phyloP scores from a whole-genome alignment of 2,888 invertebrate genomes.

The Caenorhabditis uteleia region DNA sequence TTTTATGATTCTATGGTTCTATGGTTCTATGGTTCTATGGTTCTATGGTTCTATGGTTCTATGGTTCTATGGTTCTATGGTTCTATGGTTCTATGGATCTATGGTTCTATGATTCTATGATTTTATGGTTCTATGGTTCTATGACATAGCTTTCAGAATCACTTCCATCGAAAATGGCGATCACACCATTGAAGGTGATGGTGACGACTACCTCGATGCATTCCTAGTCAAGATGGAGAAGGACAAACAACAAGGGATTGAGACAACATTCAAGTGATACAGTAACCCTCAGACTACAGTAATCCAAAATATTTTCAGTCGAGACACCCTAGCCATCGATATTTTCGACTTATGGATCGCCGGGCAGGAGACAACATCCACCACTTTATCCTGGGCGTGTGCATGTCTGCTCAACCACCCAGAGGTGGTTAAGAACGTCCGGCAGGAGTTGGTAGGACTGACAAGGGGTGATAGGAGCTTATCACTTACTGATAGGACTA shows the following conservation, averaged over 20 bases:
- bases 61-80: too few relatives aligned
- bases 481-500: conserved; percentile 14
- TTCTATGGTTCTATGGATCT: too few relatives aligned
- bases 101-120: too few relatives aligned
- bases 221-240: conserved; percentile 17
- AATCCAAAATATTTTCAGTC: conserved; percentile 11
- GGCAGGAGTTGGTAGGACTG: conserved; percentile 24
- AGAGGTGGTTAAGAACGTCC: conserved; percentile 21
- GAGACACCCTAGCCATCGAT: conserved; percentile 27
- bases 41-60: too few relatives aligned
- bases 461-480: conserved; percentile 23
- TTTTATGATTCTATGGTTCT: too few relatives aligned
- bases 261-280: conserved; percentile 2
- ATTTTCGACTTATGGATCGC: conserved; percentile 46
- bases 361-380: conserved; percentile 50
- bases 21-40: too few relatives aligned
- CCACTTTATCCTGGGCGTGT: conserved; percentile 38
- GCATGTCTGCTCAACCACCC: conserved; percentile 40
- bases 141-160: too few relatives aligned
- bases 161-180: conserved; percentile 11
- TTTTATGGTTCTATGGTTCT: too few relatives aligned
- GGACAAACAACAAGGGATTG: conserved; percentile 14
- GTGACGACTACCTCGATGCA: conserved; percentile 28
- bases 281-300: too few relatives aligned
- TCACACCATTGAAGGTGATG: conserved; percentile 10